Evolutionary conservation across 1,140 invertebrate species (phyloP).

Genomic region (Periplaneta americana): DNA sequence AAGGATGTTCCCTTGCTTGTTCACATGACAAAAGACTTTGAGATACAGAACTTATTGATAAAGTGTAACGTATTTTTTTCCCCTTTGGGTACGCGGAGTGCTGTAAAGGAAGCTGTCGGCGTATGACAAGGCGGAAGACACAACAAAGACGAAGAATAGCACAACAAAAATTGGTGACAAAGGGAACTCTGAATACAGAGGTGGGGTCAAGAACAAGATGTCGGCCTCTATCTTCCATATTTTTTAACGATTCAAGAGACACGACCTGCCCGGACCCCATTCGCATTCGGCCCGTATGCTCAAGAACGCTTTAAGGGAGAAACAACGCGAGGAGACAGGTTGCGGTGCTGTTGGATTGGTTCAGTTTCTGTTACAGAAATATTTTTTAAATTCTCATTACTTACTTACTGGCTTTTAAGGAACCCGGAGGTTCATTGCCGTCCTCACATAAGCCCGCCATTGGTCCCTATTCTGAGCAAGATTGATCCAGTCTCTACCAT

Average conservation of each 20-base stretch:
- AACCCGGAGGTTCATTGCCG: too few relatives aligned
- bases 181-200: neutral
- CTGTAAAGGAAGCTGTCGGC: neutral
- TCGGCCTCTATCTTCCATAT: neutral
- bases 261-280: neutral
- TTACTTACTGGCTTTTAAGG: too few relatives aligned
- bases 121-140: neutral
- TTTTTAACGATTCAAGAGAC: neutral
- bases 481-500: too few relatives aligned
- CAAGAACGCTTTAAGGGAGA: neutral
- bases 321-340: too few relatives aligned
- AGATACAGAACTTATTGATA: neutral
- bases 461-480: too few relatives aligned
- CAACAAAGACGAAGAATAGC: neutral
- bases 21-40: neutral
- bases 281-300: neutral
- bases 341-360: too few relatives aligned
- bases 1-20: neutral
- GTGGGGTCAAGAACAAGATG: neutral
- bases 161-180: neutral
- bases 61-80: neutral
- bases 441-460: too few relatives aligned
- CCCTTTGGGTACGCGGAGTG: neutral
- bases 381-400: too few relatives aligned
- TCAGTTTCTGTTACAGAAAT: too few relatives aligned